A percentile compares a stretch with the other conserved stretches of the same genome.
Conservation (phyloP, 2,888 invertebrate genomes). For the Cheilosia vulpina region DNA sequence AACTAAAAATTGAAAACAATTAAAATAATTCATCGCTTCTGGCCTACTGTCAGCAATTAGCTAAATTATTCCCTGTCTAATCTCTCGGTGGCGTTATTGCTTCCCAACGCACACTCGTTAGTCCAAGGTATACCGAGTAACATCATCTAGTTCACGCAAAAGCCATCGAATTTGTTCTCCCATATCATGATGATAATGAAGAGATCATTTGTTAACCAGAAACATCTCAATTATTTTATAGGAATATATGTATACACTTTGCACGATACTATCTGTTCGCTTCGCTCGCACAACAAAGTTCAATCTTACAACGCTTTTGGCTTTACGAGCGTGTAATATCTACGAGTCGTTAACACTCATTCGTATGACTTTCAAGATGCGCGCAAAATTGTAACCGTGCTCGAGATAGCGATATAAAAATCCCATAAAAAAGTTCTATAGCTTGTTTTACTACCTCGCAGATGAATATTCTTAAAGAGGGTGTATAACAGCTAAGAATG, state of each 20-base stretch:
- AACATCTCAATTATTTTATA: conserved; percentile 66
- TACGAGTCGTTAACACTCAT: conserved; percentile 74
- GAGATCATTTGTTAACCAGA: conserved; percentile 66
- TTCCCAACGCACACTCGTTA: conserved; percentile 33
- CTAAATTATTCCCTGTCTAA: conserved; percentile 54
- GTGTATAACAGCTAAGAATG: conserved; percentile 46
- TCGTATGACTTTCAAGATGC: conserved; percentile 59
- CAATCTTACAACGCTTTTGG: conserved; percentile 20
- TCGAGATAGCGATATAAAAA: conserved; percentile 62
- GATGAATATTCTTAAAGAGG: conserved; percentile 39
- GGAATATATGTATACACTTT: conserved; percentile 18
- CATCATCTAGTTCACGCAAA: conserved; percentile 48
- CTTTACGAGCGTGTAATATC: conserved; percentile 71
- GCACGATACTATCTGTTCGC: conserved; percentile 50
- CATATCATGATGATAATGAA: conserved; percentile 46
- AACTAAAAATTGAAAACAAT: conserved; percentile 35
- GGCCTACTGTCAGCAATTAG: conserved; percentile 55
- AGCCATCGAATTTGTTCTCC: conserved; percentile 28
- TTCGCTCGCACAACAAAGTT: conserved; percentile 49
- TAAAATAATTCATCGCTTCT: conserved; percentile 63
- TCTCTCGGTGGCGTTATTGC: conserved; percentile 20
- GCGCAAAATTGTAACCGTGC: conserved; percentile 46
- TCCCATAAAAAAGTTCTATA: conserved; percentile 50
- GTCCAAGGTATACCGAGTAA: conserved; percentile 3
- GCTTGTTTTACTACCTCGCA: conserved; percentile 31